Conservation (phyloP, 2,888 invertebrate species). For the Hypercompe scribonia region DNA sequence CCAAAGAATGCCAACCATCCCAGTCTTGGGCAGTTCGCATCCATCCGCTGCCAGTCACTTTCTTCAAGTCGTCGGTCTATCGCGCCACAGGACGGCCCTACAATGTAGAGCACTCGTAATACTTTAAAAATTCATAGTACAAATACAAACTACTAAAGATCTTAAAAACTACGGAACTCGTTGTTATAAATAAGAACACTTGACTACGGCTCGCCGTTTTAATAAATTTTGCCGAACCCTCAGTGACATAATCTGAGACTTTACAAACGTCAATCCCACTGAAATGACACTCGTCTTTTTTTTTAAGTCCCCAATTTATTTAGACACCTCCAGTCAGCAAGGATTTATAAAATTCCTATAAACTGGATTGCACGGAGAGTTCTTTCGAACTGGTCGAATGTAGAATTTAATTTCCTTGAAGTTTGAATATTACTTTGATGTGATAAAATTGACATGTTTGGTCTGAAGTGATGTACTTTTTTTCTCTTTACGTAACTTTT, state of each 20-base stretch:
- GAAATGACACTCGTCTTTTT: conserved; percentile 55
- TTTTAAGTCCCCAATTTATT: conserved; percentile 39
- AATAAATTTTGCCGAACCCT: conserved; percentile 49
- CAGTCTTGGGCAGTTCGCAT: too few relatives aligned
- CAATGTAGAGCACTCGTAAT: too few relatives aligned
- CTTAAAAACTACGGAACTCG: conserved; percentile 22
- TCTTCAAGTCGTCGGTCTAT: too few relatives aligned
- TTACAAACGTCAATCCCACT: conserved; percentile 59
- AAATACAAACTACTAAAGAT: too few relatives aligned
- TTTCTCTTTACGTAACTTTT: conserved; percentile 16
- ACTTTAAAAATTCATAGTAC: too few relatives aligned
- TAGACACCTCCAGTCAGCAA: conserved; percentile 26
- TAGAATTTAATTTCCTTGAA: conserved; percentile 52
- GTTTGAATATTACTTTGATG: conserved; percentile 48
- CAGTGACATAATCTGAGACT: conserved; percentile 54
- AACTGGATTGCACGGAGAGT: conserved; percentile 17
- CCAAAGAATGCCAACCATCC: too few relatives aligned
- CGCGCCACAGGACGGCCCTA: too few relatives aligned
- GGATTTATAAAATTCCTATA: conserved; percentile 3
- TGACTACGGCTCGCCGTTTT: conserved; percentile 38
- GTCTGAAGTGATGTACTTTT: conserved; percentile 23
- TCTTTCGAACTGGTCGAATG: conserved; percentile 30
- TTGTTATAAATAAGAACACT: conserved; percentile 10
- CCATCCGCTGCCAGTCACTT: too few relatives aligned
- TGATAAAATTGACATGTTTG: conserved; percentile 48